These are phyloP conservation scores for Nymphalis io DNA, from an alignment of 1,140 invertebrate genomes.

Conservation along the genomic window DNA sequence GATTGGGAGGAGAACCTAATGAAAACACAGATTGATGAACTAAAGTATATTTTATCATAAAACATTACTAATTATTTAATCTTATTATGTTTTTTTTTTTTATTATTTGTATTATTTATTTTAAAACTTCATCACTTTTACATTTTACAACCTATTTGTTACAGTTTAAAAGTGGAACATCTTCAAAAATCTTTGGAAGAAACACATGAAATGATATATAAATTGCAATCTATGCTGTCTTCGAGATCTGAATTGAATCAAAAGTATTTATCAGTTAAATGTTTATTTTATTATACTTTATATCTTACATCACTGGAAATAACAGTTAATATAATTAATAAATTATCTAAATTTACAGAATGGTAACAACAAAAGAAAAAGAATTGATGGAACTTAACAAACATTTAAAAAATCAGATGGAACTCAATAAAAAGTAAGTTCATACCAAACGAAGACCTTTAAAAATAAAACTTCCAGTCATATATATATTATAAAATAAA, in stretches of 20 bases:
- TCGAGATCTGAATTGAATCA: constrained; percentile 63
- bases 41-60: constrained; percentile 53
- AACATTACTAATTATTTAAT: not conserved
- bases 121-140: not conserved
- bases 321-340: constrained; percentile 5
- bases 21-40: constrained; percentile 62
- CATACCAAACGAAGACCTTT: too few species aligned
- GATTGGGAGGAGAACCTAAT: constrained; percentile 70
- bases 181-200: constrained; percentile 71
- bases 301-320: too few species aligned
- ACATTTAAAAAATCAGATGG: constrained; percentile 73
- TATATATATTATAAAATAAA: too few species aligned
- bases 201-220: constrained; percentile 64
- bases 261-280: constrained; percentile 50
- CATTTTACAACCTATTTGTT: constrained; percentile 11
- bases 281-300: constrained; percentile 6
- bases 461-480: too few species aligned
- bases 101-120: not conserved
- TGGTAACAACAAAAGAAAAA: constrained; percentile 69
- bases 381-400: constrained; percentile 71
- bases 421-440: constrained; percentile 71
- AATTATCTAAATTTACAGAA: constrained; percentile 47
- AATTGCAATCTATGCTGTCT: constrained; percentile 65
- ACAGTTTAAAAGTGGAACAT: constrained; percentile 67
- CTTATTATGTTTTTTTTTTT: not conserved